Base-by-base conservation (phyloP, 37 sponge, comb jelly and placozoan species). In the Diacarnus erythraeanus region DNA sequence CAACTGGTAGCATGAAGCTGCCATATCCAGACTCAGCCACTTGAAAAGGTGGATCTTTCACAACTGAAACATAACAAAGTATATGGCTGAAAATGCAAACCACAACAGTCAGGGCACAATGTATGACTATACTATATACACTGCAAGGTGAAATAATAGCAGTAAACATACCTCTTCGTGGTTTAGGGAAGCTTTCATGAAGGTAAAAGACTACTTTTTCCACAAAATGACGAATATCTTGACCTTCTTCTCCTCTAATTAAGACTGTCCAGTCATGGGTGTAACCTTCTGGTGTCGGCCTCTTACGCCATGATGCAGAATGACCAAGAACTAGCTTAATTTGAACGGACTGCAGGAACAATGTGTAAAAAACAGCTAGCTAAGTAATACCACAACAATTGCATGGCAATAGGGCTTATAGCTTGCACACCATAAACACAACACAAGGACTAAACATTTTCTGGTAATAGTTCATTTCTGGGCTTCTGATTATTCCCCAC, bases 1-100 rank as follows among this genome's bases (percentile, higher is more conserved):
- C 97, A 22, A 96, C 83, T 0, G 86, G 84, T 3, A 98, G 71
- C 47, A 87, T 92, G 59, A 98, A 98, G 60, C 97, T 96, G 22
- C 99, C 99, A 69, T 95, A 98, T 10, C 99, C 99, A 21, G 92
- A 91, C 87, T 98, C 99, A 36, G 88, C 84, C 0, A 98, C 94
- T 75, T 98, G 92, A 59, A 85, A 98, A 17, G 99, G 99, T 34
- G 99, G 99, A 12, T 96, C 94, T 69, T 96, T 96, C 37, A 94
- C 71, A 57, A 89, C 99, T 98, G 43, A 23, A 71, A 71, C 12
- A 23, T 29, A 37, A 42, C 2, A 15, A 33, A 67, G 35, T 5
- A 67, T 3, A 30, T n/a, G n/a, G n/a, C n/a, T n/a, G n/a, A n/a
- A n/a, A n/a, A n/a, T n/a, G n/a, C n/a, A 15, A 56, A 21, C 15